Conservation (phyloP, 37 sponge, comb jelly and placozoan genomes). For the Bolinopsis microptera region DNA sequence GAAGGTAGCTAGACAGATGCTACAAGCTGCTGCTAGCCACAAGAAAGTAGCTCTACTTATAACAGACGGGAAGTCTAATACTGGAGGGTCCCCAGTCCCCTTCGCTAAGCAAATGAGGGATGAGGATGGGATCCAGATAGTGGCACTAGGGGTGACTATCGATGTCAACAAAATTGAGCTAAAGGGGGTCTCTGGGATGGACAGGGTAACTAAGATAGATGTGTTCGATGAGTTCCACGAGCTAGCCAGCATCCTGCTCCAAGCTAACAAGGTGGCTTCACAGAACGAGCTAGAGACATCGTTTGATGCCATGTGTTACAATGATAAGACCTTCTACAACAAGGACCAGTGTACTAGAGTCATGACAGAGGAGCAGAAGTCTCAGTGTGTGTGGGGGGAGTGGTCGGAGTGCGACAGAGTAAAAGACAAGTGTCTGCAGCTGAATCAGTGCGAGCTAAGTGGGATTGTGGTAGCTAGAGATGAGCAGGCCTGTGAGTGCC, state of each 20-base stretch:
- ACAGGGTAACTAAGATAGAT: not conserved
- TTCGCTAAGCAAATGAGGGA: constrained; percentile 55
- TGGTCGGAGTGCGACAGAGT: constrained; percentile 13
- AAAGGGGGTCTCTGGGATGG: constrained; percentile 20
- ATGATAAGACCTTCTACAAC: not conserved
- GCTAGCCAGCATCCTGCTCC: not conserved
- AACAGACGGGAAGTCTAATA: constrained; percentile 45
- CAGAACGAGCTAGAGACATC: not conserved
- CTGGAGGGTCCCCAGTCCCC: constrained; percentile 31
- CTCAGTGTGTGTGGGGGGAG: not conserved
- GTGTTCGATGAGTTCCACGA: constrained; percentile 51
- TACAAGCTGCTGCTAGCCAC: constrained; percentile 32
- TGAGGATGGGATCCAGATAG: constrained; percentile 19
- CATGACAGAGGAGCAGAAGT: not conserved
- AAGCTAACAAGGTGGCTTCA: not conserved
- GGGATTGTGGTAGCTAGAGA: not conserved
- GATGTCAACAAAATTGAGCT: constrained; percentile 12
- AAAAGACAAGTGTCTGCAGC: too few species aligned
- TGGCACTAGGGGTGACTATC: constrained; percentile 40
- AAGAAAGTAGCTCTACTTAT: constrained; percentile 47
- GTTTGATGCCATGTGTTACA: not conserved
- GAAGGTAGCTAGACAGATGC: constrained; percentile 46
- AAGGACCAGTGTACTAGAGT: not conserved
- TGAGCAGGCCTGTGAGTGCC: not conserved
- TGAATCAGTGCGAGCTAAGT: not conserved